A percentile compares a stretch with the other conserved stretches of the same genome.
Evolutionary conservation across 2,888 invertebrate species (phyloP).

Genomic region (Dascillus cervinus): DNA sequence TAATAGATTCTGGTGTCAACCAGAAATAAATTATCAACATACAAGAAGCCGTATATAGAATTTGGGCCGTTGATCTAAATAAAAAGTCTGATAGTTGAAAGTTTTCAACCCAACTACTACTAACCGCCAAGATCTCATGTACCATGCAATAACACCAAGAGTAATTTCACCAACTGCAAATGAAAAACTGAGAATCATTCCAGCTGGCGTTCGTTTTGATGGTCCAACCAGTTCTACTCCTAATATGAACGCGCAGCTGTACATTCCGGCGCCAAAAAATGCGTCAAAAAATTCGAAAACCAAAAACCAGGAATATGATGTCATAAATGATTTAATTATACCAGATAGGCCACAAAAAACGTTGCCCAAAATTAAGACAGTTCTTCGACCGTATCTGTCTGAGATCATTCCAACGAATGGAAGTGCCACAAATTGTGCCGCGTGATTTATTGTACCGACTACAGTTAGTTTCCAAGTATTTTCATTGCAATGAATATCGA

Average conservation of each 20-base stretch:
- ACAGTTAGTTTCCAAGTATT: conserved; percentile 60
- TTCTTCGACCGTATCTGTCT: conserved; percentile 58
- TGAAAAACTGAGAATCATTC: conserved; percentile 62
- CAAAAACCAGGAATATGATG: conserved; percentile 64
- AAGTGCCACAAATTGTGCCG: conserved; percentile 65
- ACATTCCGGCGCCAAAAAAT: conserved; percentile 60
- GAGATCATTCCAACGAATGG: conserved; percentile 54
- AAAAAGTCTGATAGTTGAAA: conserved; percentile 6
- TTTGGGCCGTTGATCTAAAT: conserved; percentile 31
- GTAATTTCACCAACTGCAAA: conserved; percentile 63
- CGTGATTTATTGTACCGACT: conserved; percentile 63
- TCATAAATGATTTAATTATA: conserved; percentile 58
- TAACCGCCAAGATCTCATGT: conserved; percentile 58
- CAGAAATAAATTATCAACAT: conserved; percentile 60
- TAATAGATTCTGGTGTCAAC: conserved; percentile 62
- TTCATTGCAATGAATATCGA: conserved; percentile 52
- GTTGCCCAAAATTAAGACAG: conserved; percentile 50
- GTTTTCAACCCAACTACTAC: not conserved
- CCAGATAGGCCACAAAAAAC: conserved; percentile 58
- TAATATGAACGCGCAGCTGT: conserved; percentile 65
- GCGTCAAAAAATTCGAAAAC: conserved; percentile 66
- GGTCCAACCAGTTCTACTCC: conserved; percentile 72
- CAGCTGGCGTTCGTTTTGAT: conserved; percentile 61
- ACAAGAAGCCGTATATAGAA: conserved; percentile 59
- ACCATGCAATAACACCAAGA: conserved; percentile 60